A percentile compares a stretch with the other conserved stretches of the same genome.
Evolutionary conservation across 2,888 invertebrate genomes (phyloP).

Genomic region (Andrena praecox): DNA sequence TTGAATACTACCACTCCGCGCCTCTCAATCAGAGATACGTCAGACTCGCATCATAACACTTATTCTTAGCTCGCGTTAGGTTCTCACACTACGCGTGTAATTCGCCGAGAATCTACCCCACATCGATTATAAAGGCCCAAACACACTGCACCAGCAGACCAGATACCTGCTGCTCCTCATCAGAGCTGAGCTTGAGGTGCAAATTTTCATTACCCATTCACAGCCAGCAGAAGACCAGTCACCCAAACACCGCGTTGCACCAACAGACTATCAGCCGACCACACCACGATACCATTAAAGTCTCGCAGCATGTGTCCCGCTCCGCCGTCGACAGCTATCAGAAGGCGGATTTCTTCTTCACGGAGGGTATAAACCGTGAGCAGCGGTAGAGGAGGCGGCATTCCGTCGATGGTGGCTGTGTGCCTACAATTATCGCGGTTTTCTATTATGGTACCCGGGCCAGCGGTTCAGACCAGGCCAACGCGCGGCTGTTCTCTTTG

Average conservation of each 20-base stretch:
- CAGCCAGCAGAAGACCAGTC: not conserved
- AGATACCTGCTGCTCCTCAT: no score
- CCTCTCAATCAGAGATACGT: no score
- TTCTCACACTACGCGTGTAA: no score
- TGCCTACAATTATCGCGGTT: slow-evolving; percentile 72
- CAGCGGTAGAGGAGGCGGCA: slow-evolving; percentile 50
- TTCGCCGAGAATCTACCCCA: no score
- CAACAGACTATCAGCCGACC: not conserved
- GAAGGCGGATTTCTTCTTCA: slow-evolving; percentile 39
- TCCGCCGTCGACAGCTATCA: slow-evolving; percentile 27
- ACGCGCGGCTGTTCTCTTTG: slow-evolving; percentile 66
- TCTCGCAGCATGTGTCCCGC: not conserved
- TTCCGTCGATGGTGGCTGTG: slow-evolving; percentile 67
- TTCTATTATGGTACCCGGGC: slow-evolving; percentile 70
- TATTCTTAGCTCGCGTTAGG: no score
- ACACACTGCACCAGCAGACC: no score
- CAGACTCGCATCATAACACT: no score
- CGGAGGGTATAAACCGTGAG: slow-evolving; percentile 41
- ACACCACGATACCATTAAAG: not conserved
- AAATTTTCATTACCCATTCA: no score
- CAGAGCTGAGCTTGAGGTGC: no score
- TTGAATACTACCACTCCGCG: not conserved
- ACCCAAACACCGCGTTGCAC: not conserved
- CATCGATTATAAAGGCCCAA: no score
- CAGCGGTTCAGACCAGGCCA: slow-evolving; percentile 68